Conservation (phyloP, 2,113 vertebrate species). For the Otocyon megalotis region DNA sequence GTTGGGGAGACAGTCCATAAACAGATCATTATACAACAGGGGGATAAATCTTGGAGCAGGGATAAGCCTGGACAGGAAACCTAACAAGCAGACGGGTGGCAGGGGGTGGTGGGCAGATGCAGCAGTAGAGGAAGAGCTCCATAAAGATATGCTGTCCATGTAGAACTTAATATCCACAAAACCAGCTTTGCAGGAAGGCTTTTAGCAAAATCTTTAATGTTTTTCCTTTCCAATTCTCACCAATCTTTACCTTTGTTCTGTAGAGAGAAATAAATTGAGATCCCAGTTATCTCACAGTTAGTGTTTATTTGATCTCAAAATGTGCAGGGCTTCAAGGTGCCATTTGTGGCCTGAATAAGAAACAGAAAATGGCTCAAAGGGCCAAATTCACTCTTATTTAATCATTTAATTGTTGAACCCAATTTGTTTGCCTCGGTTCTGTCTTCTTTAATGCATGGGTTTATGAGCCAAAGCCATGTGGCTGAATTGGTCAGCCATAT, state of each 20-base stretch:
- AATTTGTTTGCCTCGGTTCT: not conserved
- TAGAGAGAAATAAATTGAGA: not conserved
- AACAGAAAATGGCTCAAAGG: not conserved
- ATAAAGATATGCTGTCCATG: not conserved
- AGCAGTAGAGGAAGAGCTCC: not conserved
- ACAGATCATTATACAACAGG: not conserved
- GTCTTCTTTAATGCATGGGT: not conserved
- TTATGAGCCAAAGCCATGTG: not conserved
- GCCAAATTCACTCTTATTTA: not conserved
- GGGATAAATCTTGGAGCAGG: not conserved
- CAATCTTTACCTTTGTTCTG: not conserved
- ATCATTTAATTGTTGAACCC: not conserved
- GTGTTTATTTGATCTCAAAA: not conserved
- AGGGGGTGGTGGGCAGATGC: accelerated
- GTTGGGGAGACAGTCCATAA: not conserved
- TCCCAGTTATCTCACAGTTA: not conserved
- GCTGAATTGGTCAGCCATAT: accelerated
- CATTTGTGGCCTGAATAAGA: not conserved
- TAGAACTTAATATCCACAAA: not conserved
- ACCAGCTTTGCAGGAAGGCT: not conserved
- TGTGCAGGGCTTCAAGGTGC: not conserved
- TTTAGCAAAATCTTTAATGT: not conserved
- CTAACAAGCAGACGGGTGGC: accelerated
- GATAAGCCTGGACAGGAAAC: not conserved
- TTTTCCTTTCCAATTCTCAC: not conserved